Base-by-base conservation (phyloP, 1,140 invertebrate species). In the Zaprionus davidi region DNA sequence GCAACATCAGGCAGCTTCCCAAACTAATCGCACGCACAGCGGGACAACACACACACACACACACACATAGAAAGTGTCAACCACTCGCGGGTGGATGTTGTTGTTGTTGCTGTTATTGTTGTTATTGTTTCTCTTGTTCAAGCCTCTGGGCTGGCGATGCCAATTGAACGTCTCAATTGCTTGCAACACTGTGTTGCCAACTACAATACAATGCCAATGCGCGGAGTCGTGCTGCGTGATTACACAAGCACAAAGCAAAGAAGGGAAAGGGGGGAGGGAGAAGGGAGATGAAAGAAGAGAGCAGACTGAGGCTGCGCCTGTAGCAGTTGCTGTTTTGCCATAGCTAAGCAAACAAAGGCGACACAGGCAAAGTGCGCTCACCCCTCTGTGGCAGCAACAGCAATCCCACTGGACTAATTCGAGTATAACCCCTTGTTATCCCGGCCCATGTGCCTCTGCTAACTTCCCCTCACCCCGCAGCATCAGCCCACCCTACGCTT, bases 111-210 rank as follows among this genome's bases (percentile, higher is more conserved):
- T 71, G 51, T 44, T 63, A 20, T 58, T 66, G 53, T 65, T 34
- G 53, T 74, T 51, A 73, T 74, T 79, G 57, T 31, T 44, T 67
- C 55, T 65, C 56, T 38, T 68, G 74, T 67, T 70, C 69, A 72
- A 55, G 66, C 46, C 15, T 59, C 17, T 36, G 22, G 65, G 49
- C 22, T 31, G 12, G 20, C 46, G 4, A 79, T 85, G 84, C 81
- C 85, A 88, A 88, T 88, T 90, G 85, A 85, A 82, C 78, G 62
- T 90, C 85, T 88, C 85, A 88, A 88, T 88, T 88, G 84, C 81
- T 15, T 82, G 78, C 83, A 67, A 82, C 58, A 60, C 78, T 58
- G 44, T 6, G 31, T 67, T 55, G 64, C 49, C 55, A 56, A 41
- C 3, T 64, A 65, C 60, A 44, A 51, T 64, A 65, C 64, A 49